These are phyloP conservation scores for Brachyalestes nurse DNA, from an alignment of 2,797 vertebrate genomes.

Conservation along the genomic window DNA sequence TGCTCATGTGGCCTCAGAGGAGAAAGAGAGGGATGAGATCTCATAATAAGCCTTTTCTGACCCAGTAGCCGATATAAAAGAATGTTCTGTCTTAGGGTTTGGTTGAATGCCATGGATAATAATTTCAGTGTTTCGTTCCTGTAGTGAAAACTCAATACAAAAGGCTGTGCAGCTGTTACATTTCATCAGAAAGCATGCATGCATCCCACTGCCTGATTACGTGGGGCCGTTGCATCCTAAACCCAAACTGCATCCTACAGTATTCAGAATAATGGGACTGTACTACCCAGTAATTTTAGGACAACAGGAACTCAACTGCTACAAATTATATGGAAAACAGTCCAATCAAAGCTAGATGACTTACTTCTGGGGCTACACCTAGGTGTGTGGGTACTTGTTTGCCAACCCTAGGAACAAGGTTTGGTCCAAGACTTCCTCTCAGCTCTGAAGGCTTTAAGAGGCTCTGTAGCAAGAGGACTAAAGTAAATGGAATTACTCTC, in stretches of 20 bases:
- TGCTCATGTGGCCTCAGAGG: neutral
- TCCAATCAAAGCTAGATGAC: neutral
- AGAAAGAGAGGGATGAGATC: neutral
- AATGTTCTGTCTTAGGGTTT: no score
- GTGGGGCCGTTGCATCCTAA: neutral
- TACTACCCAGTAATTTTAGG: neutral
- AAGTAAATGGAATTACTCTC: constrained; percentile 6
- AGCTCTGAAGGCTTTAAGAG: constrained; percentile 2
- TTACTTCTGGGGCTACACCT: neutral
- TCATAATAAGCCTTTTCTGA: neutral
- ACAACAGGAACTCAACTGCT: neutral
- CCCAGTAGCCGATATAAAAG: neutral
- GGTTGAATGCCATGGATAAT: no score
- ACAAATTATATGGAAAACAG: neutral
- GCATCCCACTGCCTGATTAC: neutral
- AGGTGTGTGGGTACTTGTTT: neutral
- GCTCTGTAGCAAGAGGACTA: neutral
- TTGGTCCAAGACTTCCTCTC: neutral
- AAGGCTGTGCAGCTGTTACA: no score
- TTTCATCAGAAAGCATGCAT: no score
- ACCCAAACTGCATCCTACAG: neutral
- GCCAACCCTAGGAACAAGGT: neutral
- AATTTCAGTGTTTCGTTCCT: no score
- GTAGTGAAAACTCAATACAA: no score
- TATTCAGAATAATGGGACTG: no score